Evolutionary conservation across 2,113 vertebrate species (phyloP).

Genomic region (Dendrocopos noguchii): DNA sequence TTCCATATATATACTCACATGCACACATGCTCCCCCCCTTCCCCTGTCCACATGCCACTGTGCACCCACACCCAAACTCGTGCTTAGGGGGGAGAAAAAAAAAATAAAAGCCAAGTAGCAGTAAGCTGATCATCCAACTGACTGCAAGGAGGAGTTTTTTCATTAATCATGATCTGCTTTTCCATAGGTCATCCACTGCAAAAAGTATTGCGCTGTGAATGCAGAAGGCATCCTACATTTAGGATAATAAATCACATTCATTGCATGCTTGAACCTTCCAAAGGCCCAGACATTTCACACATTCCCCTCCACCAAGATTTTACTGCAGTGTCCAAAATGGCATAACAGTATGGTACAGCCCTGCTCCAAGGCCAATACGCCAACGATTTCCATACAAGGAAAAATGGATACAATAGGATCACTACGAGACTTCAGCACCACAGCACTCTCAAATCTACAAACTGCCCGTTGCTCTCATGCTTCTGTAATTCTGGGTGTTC

Average conservation of each 20-base stretch:
- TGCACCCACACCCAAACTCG: constrained; percentile 37
- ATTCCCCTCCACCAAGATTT: not conserved
- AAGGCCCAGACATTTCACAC: constrained; percentile 17
- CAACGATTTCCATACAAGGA: constrained; percentile 7
- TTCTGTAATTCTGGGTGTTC: not conserved
- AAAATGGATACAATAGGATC: not conserved
- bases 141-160: constrained; percentile 44
- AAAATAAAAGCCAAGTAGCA: constrained; percentile 35
- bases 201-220: constrained; percentile 50
- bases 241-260: constrained; percentile 21
- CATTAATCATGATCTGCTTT: constrained; percentile 67
- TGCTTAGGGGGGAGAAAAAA: constrained; percentile 27
- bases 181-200: constrained; percentile 37
- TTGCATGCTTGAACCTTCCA: constrained; percentile 3
- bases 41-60: constrained; percentile 45
- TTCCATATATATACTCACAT: constrained; percentile 68
- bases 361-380: not conserved
- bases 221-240: constrained; percentile 38
- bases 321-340: not conserved
- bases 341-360: not conserved
- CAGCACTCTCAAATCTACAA: not conserved
- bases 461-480: not conserved
- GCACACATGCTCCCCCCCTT: constrained; percentile 19
- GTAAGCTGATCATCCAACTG: constrained; percentile 38
- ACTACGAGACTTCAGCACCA: not conserved